These are phyloP conservation scores for Martes martes DNA, from an alignment of 2,113 vertebrate genomes.

Conservation along the genomic window DNA sequence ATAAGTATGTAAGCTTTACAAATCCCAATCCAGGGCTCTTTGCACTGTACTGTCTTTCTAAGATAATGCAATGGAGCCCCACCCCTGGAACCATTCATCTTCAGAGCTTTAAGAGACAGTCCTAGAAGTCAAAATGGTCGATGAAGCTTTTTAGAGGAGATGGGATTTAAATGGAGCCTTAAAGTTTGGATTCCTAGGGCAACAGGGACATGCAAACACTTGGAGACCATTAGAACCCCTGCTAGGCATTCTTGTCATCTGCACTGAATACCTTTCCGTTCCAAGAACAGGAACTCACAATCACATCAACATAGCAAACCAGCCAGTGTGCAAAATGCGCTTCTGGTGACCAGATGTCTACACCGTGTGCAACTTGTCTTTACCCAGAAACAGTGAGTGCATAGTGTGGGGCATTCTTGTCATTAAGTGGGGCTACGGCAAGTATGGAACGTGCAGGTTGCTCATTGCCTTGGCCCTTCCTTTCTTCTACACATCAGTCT, in stretches of 20 bases:
- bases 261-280: not conserved
- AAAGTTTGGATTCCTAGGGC: not conserved
- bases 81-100: not conserved
- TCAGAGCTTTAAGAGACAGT: not conserved
- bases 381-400: not conserved
- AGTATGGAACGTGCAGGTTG: not conserved
- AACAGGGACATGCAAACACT: not conserved
- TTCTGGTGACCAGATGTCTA: not conserved
- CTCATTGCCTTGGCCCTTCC: not conserved
- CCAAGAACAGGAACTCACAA: not conserved
- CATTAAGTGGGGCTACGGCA: not conserved
- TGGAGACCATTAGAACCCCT: not conserved
- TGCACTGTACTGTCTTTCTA: not conserved
- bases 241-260: not conserved
- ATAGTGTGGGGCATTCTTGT: not conserved
- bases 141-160: not conserved
- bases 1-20: not conserved
- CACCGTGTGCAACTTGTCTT: not conserved
- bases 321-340: not conserved
- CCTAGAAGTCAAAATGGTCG: not conserved
- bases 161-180: not conserved
- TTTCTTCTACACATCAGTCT: not conserved
- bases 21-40: not conserved
- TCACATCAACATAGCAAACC: not conserved
- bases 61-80: not conserved